phyloP scores from a whole-genome alignment of 2,888 invertebrate genomes.

The Nudaria mundana region DNA sequence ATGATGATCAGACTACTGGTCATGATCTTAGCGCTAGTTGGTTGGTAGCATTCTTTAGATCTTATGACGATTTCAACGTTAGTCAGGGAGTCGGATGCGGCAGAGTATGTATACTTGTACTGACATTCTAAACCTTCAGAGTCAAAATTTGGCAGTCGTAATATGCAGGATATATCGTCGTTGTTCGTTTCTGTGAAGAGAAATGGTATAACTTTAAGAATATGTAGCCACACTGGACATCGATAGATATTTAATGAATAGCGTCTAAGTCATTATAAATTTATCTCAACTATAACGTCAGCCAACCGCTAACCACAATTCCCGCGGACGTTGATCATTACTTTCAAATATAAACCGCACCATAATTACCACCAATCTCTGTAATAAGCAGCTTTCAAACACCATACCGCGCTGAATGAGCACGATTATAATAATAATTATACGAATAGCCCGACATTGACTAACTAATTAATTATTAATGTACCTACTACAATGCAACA shows the following conservation, averaged over 20 bases:
- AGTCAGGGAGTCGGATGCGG: conserved; percentile 45
- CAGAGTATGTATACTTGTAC: conserved; percentile 64
- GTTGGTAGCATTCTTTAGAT: conserved; percentile 57
- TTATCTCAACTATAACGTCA: background rate
- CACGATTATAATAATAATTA: conserved; percentile 2
- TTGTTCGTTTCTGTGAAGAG: conserved; percentile 39
- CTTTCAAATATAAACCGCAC: conserved; percentile 26
- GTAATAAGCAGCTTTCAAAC: conserved; percentile 16
- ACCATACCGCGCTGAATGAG: background rate
- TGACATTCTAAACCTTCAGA: conserved; percentile 58
- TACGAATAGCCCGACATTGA: background rate
- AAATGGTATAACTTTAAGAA: background rate
- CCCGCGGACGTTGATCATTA: conserved; percentile 3
- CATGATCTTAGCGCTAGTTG: conserved; percentile 60
- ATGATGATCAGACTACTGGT: conserved; percentile 61
- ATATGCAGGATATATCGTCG: conserved; percentile 55
- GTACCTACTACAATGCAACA: too few species aligned
- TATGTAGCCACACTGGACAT: background rate
- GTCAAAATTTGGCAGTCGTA: conserved; percentile 39
- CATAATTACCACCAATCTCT: conserved; percentile 33
- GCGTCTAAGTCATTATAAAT: background rate
- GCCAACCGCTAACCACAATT: conserved; percentile 21
- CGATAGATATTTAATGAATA: background rate
- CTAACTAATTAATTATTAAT: background rate
- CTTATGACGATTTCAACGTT: conserved; percentile 60